A percentile compares a stretch with the other conserved stretches of the same genome.
These are phyloP conservation scores for Cactoblastis cactorum DNA, from an alignment of 2,888 invertebrate species.

Conservation along the genomic window DNA sequence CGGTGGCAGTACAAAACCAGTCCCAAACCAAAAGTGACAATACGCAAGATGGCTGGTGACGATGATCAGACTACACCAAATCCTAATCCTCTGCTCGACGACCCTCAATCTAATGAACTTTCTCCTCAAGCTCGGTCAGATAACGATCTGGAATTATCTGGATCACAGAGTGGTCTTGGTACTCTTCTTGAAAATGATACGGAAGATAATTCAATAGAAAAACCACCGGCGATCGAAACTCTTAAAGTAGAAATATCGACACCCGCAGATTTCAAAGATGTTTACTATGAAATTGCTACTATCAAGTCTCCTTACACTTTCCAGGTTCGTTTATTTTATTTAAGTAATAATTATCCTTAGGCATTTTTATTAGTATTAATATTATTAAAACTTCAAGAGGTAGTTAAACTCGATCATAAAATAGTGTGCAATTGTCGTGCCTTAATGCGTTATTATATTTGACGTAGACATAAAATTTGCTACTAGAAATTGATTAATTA, in stretches of 20 bases:
- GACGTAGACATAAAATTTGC: slow-evolving; percentile 11
- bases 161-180: slow-evolving; percentile 82
- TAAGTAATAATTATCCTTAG: background rate
- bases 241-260: slow-evolving; percentile 93
- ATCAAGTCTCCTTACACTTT: slow-evolving; percentile 94
- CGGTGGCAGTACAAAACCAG: slow-evolving; percentile 96
- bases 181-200: slow-evolving; percentile 80
- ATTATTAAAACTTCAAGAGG: too few species aligned
- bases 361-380: background rate
- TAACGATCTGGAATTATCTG: slow-evolving; percentile 86
- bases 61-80: slow-evolving; percentile 73
- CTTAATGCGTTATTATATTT: too few species aligned
- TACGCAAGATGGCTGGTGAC: slow-evolving; percentile 83
- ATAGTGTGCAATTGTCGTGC: too few species aligned
- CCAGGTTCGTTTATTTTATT: slow-evolving; percentile 80
- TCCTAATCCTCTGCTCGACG: slow-evolving; percentile 62
- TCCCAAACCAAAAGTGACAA: slow-evolving; percentile 90
- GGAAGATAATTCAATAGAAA: slow-evolving; percentile 83
- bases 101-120: slow-evolving; percentile 72
- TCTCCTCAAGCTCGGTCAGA: slow-evolving; percentile 78
- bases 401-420: too few species aligned
- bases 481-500: slow-evolving; percentile 11
- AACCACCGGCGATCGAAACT: slow-evolving; percentile 85
- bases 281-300: slow-evolving; percentile 93
- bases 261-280: slow-evolving; percentile 90